Base-by-base conservation (phyloP, 2,113 vertebrate species). In the Monopterus albus region DNA sequence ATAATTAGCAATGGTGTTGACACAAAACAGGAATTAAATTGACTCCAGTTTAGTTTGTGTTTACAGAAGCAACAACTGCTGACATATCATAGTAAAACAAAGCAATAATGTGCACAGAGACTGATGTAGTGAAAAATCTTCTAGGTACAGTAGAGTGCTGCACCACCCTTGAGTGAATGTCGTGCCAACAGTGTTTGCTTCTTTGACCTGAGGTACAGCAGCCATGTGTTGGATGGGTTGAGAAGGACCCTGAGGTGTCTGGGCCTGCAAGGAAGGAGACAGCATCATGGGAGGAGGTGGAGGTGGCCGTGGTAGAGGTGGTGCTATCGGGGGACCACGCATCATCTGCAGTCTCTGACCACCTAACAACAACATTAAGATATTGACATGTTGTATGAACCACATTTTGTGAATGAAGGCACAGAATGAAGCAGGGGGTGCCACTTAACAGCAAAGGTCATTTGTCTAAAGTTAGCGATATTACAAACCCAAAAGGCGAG, bases 241-340 rank as follows among this genome's bases (percentile, higher is more conserved):
- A 28, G 82, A 10, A 2, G 82, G 1, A 2, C 68, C 80, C 46
- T 76, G 85, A 12, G 64, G 40, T 3, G 71, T 7, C 7, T 68
- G 94, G 43, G 89, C 87, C 26, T 94, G 91, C 90, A 95, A 86
- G 0, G 93, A 89, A n/a, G 95, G 95, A 0, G 94, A 90, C 79
- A 96, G 92, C 91, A 94, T 92, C 92, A 96, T 96, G 18, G 95
- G 95, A 15, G 95, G 95, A 42, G 95, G 95, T 0, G 95, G 96
- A 5, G 94, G 94, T 33, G 96, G 95, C 6, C 95, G 90, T 4
- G 95, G 93, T 58, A 96, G 56, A 5, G 95, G 95, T 23, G 95
- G 94, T 0, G 95, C 95, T 46, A 96, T 91, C 13, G 90, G 94
- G 65, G 80, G 95, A 64, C 78, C 94, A 67, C 91, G 94, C 88